Evolutionary conservation across 2,888 invertebrate species (phyloP).

Genomic region (Trissonchulus latispiculum): DNA sequence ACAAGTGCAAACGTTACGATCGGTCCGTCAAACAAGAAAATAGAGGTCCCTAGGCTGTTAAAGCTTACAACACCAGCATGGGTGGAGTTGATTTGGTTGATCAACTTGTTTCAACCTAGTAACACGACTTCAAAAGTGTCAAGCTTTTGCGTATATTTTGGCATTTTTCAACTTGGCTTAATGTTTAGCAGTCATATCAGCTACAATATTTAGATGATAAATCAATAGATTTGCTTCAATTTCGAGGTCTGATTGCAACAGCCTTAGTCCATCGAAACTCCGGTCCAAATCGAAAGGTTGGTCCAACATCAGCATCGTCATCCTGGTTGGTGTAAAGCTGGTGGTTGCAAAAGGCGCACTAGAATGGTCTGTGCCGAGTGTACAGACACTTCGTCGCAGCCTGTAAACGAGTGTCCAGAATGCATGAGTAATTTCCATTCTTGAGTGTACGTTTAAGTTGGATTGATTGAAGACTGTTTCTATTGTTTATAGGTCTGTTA

Average conservation of each 20-base stretch:
- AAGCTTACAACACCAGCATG: background rate
- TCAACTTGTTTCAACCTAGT: background rate
- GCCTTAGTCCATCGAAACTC: background rate
- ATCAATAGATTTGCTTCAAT: background rate
- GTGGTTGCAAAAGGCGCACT: background rate
- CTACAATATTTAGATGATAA: background rate
- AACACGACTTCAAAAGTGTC: background rate
- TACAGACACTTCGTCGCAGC: background rate
- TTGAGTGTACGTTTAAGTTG: too few species aligned
- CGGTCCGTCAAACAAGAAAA: background rate
- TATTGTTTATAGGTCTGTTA: too few species aligned
- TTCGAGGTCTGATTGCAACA: background rate
- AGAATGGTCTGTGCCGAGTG: background rate
- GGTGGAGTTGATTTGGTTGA: background rate
- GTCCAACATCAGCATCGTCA: background rate
- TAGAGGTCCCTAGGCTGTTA: background rate
- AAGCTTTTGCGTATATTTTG: background rate
- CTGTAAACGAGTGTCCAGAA: background rate
- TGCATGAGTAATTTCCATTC: background rate
- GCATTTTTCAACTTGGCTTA: too few species aligned
- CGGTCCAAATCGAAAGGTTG: background rate
- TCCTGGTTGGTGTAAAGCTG: background rate
- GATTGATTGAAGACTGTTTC: too few species aligned
- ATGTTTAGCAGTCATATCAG: background rate
- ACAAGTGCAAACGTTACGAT: constrained; percentile 8